Percentiles rank a stretch among this genome's conserved stretches.
These are phyloP conservation scores for Epinephelus coioides DNA, from an alignment of 2,797 vertebrate species.

Conservation along the genomic window DNA sequence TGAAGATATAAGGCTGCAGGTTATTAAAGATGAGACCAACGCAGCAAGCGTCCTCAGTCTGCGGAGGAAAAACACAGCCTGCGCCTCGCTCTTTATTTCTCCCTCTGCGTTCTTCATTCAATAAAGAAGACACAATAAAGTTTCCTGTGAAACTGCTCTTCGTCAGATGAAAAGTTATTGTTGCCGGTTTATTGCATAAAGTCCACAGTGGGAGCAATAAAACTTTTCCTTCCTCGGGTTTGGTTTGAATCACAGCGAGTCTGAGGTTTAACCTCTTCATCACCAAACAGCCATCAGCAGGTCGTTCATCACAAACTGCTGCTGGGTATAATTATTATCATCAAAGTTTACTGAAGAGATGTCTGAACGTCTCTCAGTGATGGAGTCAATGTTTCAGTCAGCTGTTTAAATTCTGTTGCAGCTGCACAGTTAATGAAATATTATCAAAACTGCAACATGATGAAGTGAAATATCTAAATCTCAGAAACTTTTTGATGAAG, in stretches of 20 bases:
- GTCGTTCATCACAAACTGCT: neutral
- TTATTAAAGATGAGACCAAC: conserved; percentile 50
- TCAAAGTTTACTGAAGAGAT: too few relatives aligned
- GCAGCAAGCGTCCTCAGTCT: neutral
- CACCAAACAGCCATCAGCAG: neutral
- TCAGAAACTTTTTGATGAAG: too few relatives aligned
- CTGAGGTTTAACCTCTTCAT: neutral
- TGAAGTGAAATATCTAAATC: too few relatives aligned
- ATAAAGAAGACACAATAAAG: conserved; percentile 56
- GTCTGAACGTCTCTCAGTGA: too few relatives aligned
- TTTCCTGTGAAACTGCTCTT: conserved; percentile 26
- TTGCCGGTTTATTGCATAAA: conserved; percentile 51
- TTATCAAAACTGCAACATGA: too few relatives aligned
- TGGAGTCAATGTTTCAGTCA: too few relatives aligned
- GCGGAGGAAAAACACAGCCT: neutral
- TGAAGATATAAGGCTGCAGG: conserved; percentile 38
- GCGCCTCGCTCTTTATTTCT: conserved; percentile 41
- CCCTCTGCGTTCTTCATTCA: conserved; percentile 59
- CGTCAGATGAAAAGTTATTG: conserved; percentile 51
- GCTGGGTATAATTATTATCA: too few relatives aligned
- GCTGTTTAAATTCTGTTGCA: too few relatives aligned
- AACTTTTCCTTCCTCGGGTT: conserved; percentile 11
- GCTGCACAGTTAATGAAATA: too few relatives aligned
- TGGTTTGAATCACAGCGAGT: conserved; percentile 21
- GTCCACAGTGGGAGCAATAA: conserved; percentile 56